Conservation (phyloP, 1,140 invertebrate species). For the Papilio xuthus region DNA sequence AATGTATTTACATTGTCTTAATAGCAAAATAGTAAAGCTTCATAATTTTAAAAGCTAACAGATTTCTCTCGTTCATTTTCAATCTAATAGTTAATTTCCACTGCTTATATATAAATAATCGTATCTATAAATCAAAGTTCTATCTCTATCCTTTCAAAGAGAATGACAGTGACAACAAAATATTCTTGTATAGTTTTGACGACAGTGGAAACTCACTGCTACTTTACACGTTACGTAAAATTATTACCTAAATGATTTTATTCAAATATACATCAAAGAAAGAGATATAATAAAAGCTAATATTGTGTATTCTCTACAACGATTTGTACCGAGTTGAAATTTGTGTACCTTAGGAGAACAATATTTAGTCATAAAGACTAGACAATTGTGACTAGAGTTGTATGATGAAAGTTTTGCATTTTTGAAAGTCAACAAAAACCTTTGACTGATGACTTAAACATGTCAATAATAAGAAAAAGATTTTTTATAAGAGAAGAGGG, state of each 20-base stretch:
- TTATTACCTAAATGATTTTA: background rate
- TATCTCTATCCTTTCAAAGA: background rate
- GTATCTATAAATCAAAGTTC: background rate
- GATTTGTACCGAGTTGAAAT: constrained; percentile 27
- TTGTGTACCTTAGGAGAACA: background rate
- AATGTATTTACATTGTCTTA: constrained; percentile 74
- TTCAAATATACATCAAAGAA: background rate
- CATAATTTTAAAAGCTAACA: constrained; percentile 57
- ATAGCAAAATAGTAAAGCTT: constrained; percentile 66
- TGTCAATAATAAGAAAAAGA: too few relatives aligned
- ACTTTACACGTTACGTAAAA: background rate
- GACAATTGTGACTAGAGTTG: background rate
- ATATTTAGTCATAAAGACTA: background rate
- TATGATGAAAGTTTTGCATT: too few relatives aligned
- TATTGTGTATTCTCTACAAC: background rate
- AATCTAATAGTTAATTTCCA: background rate
- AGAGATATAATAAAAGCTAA: background rate
- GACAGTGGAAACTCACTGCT: background rate
- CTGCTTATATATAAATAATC: too few relatives aligned
- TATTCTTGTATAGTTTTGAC: too few relatives aligned
- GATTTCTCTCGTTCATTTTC: constrained; percentile 25
- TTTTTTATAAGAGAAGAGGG: too few relatives aligned
- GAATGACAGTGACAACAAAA: background rate
- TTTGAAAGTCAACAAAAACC: too few relatives aligned
- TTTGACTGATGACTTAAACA: too few relatives aligned